Conservation (phyloP, 2,888 invertebrate species). For the Diloba caeruleocephala region DNA sequence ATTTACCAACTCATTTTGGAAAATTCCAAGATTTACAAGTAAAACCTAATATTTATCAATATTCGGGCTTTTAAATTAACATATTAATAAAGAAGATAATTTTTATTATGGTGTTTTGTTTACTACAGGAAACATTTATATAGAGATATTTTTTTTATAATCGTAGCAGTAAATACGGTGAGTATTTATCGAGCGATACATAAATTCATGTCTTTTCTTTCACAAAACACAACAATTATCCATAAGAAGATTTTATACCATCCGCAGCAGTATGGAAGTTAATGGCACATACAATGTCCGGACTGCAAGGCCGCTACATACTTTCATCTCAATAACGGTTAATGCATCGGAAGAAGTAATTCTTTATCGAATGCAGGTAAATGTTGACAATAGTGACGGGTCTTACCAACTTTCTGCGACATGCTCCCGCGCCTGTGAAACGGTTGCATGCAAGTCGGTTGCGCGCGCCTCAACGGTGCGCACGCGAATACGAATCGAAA, state of each 20-base stretch:
- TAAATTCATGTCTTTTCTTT: too few species aligned
- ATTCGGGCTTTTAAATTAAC: too few species aligned
- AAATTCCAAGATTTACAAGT: too few species aligned
- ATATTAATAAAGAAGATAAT: too few species aligned
- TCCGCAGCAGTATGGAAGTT: slow-evolving; percentile 6
- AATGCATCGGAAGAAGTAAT: slow-evolving; percentile 28
- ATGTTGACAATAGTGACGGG: slow-evolving; percentile 45
- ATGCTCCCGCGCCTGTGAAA: slow-evolving; percentile 26
- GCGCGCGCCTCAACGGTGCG: slow-evolving; percentile 67
- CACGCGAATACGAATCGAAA: slow-evolving; percentile 62
- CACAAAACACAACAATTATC: too few species aligned
- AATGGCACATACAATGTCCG: slow-evolving; percentile 1
- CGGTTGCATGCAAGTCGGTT: slow-evolving; percentile 60
- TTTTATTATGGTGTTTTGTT: too few species aligned
- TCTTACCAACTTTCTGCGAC: slow-evolving; percentile 48
- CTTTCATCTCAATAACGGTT: slow-evolving; percentile 24
- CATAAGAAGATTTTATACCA: background rate
- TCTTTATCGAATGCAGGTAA: slow-evolving; percentile 29
- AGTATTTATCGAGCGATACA: too few species aligned
- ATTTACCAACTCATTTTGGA: too few species aligned
- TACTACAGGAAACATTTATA: too few species aligned
- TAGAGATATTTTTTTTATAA: too few species aligned
- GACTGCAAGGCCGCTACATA: slow-evolving; percentile 13
- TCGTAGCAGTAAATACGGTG: too few species aligned
- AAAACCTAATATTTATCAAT: too few species aligned